Percentiles rank a stretch among this genome's conserved stretches.
These are phyloP conservation scores for Catharus minimus DNA, from an alignment of 2,113 vertebrate species.

Conservation along the genomic window DNA sequence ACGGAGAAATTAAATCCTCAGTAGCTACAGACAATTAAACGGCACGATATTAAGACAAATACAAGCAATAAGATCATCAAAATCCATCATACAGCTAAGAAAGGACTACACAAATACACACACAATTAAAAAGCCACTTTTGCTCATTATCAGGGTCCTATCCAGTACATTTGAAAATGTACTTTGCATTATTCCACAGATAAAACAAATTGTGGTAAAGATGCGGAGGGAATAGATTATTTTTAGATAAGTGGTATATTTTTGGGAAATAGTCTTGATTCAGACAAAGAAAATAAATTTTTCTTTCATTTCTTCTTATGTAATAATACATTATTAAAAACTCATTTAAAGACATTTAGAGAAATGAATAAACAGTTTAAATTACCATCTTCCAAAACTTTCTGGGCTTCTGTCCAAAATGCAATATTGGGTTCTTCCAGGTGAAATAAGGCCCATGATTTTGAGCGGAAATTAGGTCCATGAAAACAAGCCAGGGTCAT, in stretches of 20 bases:
- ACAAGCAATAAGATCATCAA: neutral
- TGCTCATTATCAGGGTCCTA: neutral
- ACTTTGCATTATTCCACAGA: neutral
- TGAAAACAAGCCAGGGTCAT: constrained; percentile 98
- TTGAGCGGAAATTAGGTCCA: constrained; percentile 96
- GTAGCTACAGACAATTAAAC: neutral
- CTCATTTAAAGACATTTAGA: neutral
- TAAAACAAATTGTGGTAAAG: neutral
- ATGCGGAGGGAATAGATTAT: neutral
- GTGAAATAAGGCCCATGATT: constrained; percentile 97
- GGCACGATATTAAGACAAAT: neutral
- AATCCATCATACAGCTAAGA: neutral
- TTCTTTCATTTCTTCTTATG: neutral
- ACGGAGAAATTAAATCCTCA: neutral
- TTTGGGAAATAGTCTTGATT: neutral
- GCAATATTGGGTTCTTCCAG: constrained; percentile 98
- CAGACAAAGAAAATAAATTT: neutral
- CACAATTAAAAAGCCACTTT: neutral
- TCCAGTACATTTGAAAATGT: neutral
- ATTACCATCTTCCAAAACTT: constrained; percentile 96
- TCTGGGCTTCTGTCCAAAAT: constrained; percentile 99
- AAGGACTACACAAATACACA: neutral
- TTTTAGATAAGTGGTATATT: neutral
- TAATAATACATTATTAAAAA: neutral
- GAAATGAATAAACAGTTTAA: neutral